Base-by-base conservation (phyloP, 1,140 invertebrate genomes). In the Bombus consobrinus region DNA sequence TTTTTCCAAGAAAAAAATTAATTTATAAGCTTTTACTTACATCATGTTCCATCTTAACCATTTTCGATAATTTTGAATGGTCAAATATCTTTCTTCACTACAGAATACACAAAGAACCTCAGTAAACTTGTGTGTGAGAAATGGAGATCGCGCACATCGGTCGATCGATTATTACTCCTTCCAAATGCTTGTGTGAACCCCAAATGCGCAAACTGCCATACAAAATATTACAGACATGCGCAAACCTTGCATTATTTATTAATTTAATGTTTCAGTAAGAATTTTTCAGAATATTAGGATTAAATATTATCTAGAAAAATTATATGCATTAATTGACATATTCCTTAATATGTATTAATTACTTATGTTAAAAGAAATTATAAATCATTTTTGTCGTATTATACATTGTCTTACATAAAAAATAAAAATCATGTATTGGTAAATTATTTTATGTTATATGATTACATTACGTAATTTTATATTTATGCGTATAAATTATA, bases 41-140 rank as follows among this genome's bases (percentile, higher is more conserved):
- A 76, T 95, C 94, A 62, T 95, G 94, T 2, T 95, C 94, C 94
- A 95, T 94, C 69, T 95, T 95, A 76, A 95, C 94, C 94, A 95
- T 95, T 81, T 93, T 94, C 71, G 59, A 72, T 15, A 83, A 87
- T 59, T 53, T 68, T 1, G 18, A 69, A 69, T 43, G 62, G 64
- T 37, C 32, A 59, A 37, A 34, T 71, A 75, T 57, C 59, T 41
- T 73, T 64, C 66, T 76, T 22, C 37, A 34, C 57, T 57, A 84
- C 62, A 62, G 22, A 34, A 43, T 83, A 77, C 68, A 78, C 25
- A 41, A 86, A 78, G 32, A 82, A 53, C 34, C 18, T n/a, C 47
- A 71, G 18, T 43, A 72, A 68, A 62, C 32, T 80, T 39, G 28
- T 34, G 13, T 71, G 18, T 39, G 18, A 85, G 66, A 69, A 73